Evolutionary conservation across 2,113 vertebrate genomes (phyloP).

Genomic region (Antigone vipio): DNA sequence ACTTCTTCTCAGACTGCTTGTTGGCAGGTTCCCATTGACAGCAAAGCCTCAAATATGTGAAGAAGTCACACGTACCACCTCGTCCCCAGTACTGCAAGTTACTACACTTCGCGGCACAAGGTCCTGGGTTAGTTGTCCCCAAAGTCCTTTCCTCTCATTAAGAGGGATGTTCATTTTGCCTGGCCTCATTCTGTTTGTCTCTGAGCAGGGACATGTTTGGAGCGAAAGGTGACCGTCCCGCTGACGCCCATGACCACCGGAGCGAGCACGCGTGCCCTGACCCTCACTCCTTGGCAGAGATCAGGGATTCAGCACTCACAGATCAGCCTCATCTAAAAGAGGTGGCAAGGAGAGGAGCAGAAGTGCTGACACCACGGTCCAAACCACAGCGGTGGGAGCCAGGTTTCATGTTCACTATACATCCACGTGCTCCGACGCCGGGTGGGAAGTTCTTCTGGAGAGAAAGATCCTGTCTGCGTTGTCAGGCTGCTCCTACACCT

Average conservation of each 20-base stretch:
- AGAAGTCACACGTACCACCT: accelerated
- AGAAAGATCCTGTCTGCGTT: background rate
- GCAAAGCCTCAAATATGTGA: background rate
- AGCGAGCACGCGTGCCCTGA: accelerated
- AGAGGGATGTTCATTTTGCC: background rate
- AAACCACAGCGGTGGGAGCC: background rate
- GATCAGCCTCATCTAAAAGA: background rate
- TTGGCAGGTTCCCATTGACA: background rate
- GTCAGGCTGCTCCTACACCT: background rate
- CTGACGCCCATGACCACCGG: background rate
- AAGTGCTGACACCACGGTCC: background rate
- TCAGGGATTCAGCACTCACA: background rate
- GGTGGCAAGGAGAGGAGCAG: background rate
- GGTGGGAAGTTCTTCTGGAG: background rate
- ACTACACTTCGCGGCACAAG: accelerated
- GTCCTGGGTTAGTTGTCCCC: background rate
- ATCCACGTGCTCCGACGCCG: accelerated
- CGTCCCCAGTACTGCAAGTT: background rate
- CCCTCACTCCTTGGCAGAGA: background rate
- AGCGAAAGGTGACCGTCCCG: accelerated
- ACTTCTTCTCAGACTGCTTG: background rate
- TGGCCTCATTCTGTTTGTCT: background rate
- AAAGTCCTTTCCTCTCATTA: background rate
- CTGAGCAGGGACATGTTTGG: background rate
- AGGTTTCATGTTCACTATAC: background rate